Percentiles rank a stretch among this genome's conserved stretches.
Conservation (phyloP, 2,888 invertebrate genomes). For the Polydrusus cervinus region DNA sequence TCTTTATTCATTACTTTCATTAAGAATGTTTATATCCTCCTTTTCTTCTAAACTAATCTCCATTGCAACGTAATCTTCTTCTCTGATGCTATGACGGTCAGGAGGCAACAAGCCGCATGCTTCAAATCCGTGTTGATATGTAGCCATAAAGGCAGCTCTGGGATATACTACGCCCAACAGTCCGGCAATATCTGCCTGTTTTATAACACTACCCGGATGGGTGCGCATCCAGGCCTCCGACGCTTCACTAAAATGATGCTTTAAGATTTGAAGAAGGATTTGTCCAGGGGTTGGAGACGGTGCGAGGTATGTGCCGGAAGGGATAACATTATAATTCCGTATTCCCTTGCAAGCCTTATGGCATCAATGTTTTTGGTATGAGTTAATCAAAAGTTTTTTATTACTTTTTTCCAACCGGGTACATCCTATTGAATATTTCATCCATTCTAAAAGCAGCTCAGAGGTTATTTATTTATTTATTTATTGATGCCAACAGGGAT, state of each 20-base stretch:
- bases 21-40: conserved; percentile 16
- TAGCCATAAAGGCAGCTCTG: conserved; percentile 18
- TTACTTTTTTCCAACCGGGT: too few relatives aligned
- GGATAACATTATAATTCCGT: too few relatives aligned
- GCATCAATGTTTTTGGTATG: too few relatives aligned
- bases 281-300: conserved; percentile 15
- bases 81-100: conserved; percentile 10
- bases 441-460: too few relatives aligned
- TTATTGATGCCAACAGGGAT: too few relatives aligned
- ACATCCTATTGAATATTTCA: too few relatives aligned
- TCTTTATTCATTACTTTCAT: conserved; percentile 25
- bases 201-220: conserved; percentile 18
- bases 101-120: too few relatives aligned
- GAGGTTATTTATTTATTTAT: too few relatives aligned
- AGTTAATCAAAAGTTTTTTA: too few relatives aligned
- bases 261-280: conserved; percentile 25
- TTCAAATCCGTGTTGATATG: too few relatives aligned
- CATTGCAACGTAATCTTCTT: conserved; percentile 16
- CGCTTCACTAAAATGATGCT: conserved; percentile 21
- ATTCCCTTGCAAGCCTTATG: too few relatives aligned
- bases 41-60: conserved; percentile 5
- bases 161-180: conserved; percentile 19
- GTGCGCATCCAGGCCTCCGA: conserved; percentile 24
- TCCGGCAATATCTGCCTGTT: conserved; percentile 12
- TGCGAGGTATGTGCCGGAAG: conserved; percentile 14